These are phyloP conservation scores for Rotaria macrura DNA, from an alignment of 2,888 invertebrate species.

Conservation along the genomic window DNA sequence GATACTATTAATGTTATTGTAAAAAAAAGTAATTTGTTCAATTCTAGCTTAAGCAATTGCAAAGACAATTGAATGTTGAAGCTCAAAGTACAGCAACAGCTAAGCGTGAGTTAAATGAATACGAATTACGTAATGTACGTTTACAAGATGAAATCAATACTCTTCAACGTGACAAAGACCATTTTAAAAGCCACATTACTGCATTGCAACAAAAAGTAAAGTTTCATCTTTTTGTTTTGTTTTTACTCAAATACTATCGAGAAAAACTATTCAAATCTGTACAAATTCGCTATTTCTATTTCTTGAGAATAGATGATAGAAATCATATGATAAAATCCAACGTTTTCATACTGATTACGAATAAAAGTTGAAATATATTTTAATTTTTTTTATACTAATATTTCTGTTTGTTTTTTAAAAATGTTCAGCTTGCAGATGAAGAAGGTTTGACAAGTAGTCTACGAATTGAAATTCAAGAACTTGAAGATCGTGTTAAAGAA, in stretches of 20 bases:
- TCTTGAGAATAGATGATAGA: no score
- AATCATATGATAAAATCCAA: no score
- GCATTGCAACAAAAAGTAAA: slow-evolving; percentile 6
- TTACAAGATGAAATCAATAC: not conserved
- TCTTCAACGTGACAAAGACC: slow-evolving; percentile 17
- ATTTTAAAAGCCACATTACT: not conserved
- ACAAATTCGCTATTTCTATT: no score
- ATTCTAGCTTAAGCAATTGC: not conserved
- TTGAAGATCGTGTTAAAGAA: slow-evolving; percentile 20
- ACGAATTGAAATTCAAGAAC: slow-evolving; percentile 18
- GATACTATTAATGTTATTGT: no score
- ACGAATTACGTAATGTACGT: not conserved
- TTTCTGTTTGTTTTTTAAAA: not conserved
- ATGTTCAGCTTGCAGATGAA: not conserved
- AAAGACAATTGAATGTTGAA: slow-evolving; percentile 18
- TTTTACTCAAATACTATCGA: no score
- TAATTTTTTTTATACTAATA: not conserved
- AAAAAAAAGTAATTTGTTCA: no score
- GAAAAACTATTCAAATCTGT: no score
- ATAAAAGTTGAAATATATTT: no score
- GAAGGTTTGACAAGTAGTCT: not conserved
- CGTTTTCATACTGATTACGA: no score
- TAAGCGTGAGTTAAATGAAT: slow-evolving; percentile 2
- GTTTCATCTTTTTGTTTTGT: no score
- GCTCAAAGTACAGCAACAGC: not conserved